Evolutionary conservation across 2,797 vertebrate species (phyloP), one percentile per base, ranked within the genome.

Genomic region (Hemibagrus guttatus): DNA sequence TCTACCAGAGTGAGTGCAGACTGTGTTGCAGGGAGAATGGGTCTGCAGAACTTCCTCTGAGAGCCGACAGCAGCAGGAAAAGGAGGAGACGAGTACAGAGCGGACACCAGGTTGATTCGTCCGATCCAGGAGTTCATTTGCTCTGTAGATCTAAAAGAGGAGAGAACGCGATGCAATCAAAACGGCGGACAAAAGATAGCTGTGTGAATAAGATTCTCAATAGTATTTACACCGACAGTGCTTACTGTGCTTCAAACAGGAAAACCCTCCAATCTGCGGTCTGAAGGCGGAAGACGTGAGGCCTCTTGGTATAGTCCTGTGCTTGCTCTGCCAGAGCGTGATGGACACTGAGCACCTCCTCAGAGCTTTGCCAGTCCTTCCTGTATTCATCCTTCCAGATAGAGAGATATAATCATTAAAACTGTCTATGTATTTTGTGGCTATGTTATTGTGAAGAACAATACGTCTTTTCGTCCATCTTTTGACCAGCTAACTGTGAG

Each of bases 81-180:
- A 0, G 98, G 97, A 0, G 97, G 97, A 0, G 98, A 96, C 0
- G 98, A 99, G 92, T 96, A 96, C 39, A 96, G 95, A 6, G 97
- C 97, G 0, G 97, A 96, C 0, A 97, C 95, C 86, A 99, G 91
- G 90, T 98, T 99, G 88, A 99, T 95, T n/a, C 97, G 96, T 2
- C 92, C 93, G 58, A 99, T 97, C 98, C 98, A 99, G 0, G 97
- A 97, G 68, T 91, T 90, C 98, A 99, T 98, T 93, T 98, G 97
- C 31, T 93, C 94, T 11, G 92, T 94, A 82, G 94, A 95, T 64
- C 96, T 96, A 83, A 42, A 54, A 82, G 26, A 86, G 14, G 26
- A 54, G 19, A 72, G 11, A 69, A 78, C 3, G 71, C 14, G 14
- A 81, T 2, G 2, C 4, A 9, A 63, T 31, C 21, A 19, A 72